A percentile compares a stretch with the other conserved stretches of the same genome.
phyloP scores from a whole-genome alignment of 2,113 vertebrate genomes.

The Gadus macrocephalus region DNA sequence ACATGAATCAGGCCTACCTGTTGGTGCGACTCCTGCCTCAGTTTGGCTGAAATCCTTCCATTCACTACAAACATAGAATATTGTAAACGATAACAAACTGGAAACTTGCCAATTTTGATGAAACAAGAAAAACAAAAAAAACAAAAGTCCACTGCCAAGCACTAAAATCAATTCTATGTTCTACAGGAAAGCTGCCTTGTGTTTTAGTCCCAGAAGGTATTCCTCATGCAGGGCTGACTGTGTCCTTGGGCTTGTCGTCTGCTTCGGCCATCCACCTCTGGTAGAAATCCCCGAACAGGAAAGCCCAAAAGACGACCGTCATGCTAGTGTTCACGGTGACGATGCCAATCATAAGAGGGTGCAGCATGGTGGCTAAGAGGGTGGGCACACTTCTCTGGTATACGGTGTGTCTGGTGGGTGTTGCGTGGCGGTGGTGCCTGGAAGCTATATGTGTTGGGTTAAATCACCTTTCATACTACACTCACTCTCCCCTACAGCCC shows the following conservation, averaged over 20 bases:
- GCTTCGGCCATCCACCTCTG: constrained; percentile 47
- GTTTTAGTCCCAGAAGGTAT: constrained; percentile 26
- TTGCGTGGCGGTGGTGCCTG: constrained; percentile 17
- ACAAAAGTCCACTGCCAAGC: constrained; percentile 22
- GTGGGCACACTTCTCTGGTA: background rate
- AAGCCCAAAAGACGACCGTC: constrained; percentile 59
- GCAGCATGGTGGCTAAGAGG: constrained; percentile 50
- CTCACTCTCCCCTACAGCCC: background rate
- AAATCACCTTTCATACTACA: constrained; percentile 24
- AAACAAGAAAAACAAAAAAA: constrained; percentile 4
- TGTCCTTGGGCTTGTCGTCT: constrained; percentile 53
- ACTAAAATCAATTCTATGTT: constrained; percentile 42
- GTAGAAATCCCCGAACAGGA: constrained; percentile 57
- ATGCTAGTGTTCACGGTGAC: constrained; percentile 57
- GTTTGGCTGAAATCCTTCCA: constrained; percentile 12
- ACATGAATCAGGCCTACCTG: background rate
- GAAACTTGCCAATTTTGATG: background rate
- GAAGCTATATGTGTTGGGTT: constrained; percentile 16
- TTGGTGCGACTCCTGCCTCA: constrained; percentile 3
- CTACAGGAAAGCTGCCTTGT: constrained; percentile 28
- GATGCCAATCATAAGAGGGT: constrained; percentile 65
- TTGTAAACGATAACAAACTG: background rate
- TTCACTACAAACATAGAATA: background rate
- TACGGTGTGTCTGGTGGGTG: constrained; percentile 20
- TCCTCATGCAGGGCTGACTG: constrained; percentile 37